Percentiles rank a stretch among this genome's conserved stretches.
Conservation (phyloP, 2,888 invertebrate genomes). For the Melanotus villosus region DNA sequence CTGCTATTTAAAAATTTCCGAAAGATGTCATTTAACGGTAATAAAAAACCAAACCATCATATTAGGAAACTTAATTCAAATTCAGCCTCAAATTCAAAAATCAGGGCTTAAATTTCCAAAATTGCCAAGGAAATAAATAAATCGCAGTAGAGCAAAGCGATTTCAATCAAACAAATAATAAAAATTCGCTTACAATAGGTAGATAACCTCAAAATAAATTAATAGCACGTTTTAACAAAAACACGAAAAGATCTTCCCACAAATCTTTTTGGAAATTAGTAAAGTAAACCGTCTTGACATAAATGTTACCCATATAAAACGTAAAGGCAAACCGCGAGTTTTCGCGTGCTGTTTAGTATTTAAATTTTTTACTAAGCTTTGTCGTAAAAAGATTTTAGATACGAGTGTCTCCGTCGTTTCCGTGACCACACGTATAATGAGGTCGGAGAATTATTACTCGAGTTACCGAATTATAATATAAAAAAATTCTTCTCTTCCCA, state of each 20-base stretch:
- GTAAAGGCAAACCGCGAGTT: neutral
- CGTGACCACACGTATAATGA: conserved; percentile 40
- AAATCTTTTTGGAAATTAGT: neutral
- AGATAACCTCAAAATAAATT: too few relatives aligned
- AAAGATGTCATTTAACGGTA: too few relatives aligned
- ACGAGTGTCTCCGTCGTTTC: conserved; percentile 32
- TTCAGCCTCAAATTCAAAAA: too few relatives aligned
- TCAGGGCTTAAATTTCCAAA: too few relatives aligned
- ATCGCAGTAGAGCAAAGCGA: too few relatives aligned
- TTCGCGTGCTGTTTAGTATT: conserved; percentile 37
- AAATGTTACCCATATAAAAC: neutral
- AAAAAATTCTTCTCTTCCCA: conserved; percentile 31
- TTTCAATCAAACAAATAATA: too few relatives aligned
- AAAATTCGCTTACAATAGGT: too few relatives aligned
- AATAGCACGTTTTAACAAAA: too few relatives aligned
- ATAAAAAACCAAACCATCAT: too few relatives aligned
- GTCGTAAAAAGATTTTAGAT: conserved; percentile 39
- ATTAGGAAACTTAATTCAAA: too few relatives aligned
- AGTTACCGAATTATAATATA: conserved; percentile 40
- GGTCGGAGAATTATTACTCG: conserved; percentile 39
- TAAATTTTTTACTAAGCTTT: conserved; percentile 37
- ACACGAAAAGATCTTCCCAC: neutral
- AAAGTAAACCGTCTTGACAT: neutral
- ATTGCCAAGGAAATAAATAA: too few relatives aligned
- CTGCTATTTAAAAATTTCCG: too few relatives aligned